phyloP scores from a whole-genome alignment of 2,797 vertebrate genomes.

The Lerista edwardsae region DNA sequence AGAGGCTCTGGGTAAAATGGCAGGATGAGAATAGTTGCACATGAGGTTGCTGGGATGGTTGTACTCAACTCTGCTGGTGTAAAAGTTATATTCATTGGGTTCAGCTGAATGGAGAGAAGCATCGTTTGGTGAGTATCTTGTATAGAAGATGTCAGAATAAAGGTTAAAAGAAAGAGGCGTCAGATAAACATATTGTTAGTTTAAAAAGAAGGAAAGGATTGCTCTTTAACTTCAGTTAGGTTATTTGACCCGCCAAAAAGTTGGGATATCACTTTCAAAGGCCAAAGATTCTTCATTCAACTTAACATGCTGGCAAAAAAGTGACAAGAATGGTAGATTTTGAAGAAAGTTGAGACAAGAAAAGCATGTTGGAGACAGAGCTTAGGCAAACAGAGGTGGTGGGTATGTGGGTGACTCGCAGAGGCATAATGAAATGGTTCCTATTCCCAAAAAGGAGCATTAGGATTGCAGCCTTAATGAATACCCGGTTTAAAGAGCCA shows the following conservation, averaged over 20 bases:
- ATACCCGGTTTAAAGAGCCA: background rate
- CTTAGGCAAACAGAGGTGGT: background rate
- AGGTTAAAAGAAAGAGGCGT: background rate
- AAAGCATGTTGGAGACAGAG: background rate
- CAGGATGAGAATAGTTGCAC: too few relatives aligned
- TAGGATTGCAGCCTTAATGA: background rate
- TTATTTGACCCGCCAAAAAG: background rate
- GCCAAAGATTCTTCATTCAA: background rate
- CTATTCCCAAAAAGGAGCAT: background rate
- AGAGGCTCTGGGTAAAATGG: background rate
- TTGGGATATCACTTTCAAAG: background rate
- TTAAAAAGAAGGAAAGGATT: background rate
- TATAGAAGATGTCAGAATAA: background rate
- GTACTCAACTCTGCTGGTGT: background rate
- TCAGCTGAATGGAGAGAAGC: background rate
- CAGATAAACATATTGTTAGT: background rate
- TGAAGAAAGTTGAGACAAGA: background rate
- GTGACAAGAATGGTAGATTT: too few relatives aligned
- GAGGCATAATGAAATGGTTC: background rate
- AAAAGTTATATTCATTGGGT: background rate
- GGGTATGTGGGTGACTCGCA: background rate
- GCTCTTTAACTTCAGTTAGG: background rate
- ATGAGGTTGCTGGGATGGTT: too few relatives aligned
- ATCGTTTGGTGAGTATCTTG: too few relatives aligned
- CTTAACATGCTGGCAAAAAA: background rate